Percentiles rank a stretch among this genome's conserved stretches.
Conservation (phyloP, 2,888 invertebrate species). For the Agapostemon virescens region DNA sequence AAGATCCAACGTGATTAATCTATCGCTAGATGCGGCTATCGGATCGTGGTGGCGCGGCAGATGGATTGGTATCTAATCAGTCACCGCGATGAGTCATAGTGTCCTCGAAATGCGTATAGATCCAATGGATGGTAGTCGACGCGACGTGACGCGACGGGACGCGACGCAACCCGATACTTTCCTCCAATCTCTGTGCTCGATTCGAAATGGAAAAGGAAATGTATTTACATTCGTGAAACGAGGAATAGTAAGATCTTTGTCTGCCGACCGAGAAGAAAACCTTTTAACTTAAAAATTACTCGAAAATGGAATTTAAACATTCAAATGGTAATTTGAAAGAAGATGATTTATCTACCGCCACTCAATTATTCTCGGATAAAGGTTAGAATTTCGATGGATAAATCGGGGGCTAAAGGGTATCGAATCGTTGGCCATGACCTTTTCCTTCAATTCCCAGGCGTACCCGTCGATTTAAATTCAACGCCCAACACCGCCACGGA, state of each 20-base stretch:
- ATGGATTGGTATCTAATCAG: conserved; percentile 69
- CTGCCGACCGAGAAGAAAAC: neutral
- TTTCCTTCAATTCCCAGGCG: conserved; percentile 31
- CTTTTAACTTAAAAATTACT: neutral
- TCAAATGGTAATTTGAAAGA: neutral
- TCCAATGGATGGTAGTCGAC: conserved; percentile 23
- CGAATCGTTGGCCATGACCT: conserved; percentile 43
- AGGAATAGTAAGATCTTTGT: neutral
- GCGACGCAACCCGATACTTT: neutral
- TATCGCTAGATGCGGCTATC: conserved; percentile 56
- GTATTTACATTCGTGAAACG: neutral
- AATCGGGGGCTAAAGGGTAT: conserved; percentile 28
- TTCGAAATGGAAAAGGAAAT: neutral
- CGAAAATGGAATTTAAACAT: neutral
- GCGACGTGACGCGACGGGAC: neutral
- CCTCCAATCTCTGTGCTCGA: neutral
- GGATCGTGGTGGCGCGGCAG: conserved; percentile 58
- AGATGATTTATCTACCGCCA: neutral
- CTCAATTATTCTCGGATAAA: conserved; percentile 8
- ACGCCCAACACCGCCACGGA: conserved; percentile 44
- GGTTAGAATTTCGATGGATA: conserved; percentile 15
- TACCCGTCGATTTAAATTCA: conserved; percentile 57
- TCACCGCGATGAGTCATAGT: conserved; percentile 55
- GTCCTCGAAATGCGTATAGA: conserved; percentile 42
- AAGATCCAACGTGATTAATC: conserved; percentile 64